Evolutionary conservation across 1,140 invertebrate genomes (phyloP), one percentile per base, ranked within the genome.

Genomic region (Drosophila orosa): DNA sequence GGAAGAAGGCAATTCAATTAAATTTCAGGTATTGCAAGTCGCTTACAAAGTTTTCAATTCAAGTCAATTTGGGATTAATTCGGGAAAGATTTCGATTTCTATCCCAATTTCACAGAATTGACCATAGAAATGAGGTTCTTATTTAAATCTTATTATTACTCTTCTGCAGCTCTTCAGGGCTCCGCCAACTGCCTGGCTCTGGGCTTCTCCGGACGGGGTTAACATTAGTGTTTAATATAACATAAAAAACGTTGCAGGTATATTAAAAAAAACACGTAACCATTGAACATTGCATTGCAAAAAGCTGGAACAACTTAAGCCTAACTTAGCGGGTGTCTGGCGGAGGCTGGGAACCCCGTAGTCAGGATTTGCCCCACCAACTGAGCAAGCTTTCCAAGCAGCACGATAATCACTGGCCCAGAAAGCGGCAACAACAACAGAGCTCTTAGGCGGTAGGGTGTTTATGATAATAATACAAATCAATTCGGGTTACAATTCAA

Each of bases 221-320:
- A 62, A 56, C 57, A 67, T 67, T 63, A 83, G 75, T 78, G 65
- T 63, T 78, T 71, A 76, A 57, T 17, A 59, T 45, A 67, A 80
- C 62, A 80, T 37, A 63, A 60, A 61, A 35, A 80, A 68, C 40
- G 35, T 71, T 69, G 45, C 65, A 69, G 42, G 50, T 74, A 25
- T 37, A 65, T 40, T 42, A 55, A 61, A 40, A 65, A 65, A 72
- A 62, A 59, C 54, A 54, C 42, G 72, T 57, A 75, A 61, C 85
- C 81, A 84, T 84, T 63, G n/a, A 85, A 80, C 65, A 85, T 84
- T 68, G 68, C 73, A 81, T 52, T 44, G 39, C 45, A 55, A 58
- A 50, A 76, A 57, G 77, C 80, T 77, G 66, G 25, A 85, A 58
- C 55, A 86, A 78, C 78, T 82, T 63, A 66, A 76, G 63, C 65